Evolutionary conservation across 2,113 vertebrate species (phyloP).

Genomic region (Syngnathus typhle): DNA sequence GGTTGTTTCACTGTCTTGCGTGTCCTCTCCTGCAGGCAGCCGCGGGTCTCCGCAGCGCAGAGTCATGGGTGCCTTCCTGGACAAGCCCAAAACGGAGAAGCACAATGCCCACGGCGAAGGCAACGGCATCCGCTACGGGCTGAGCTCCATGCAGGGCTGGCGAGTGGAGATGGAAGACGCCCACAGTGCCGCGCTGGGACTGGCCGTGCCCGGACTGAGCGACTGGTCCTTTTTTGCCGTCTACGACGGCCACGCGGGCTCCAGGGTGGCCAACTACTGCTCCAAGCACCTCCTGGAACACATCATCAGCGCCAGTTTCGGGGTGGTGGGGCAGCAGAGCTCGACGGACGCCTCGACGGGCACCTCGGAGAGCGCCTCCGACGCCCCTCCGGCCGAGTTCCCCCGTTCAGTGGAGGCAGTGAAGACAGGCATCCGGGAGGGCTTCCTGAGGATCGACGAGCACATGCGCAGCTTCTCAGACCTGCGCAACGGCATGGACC

Average conservation of each 20-base stretch:
- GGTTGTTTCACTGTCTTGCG: too few species aligned
- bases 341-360: constrained; percentile 15
- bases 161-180: constrained; percentile 99
- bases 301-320: constrained; percentile 74
- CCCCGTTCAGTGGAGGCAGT: constrained; percentile 84
- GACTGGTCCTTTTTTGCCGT: constrained; percentile 98
- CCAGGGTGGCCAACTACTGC: constrained; percentile 95
- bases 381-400: constrained; percentile 53
- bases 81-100: constrained; percentile 99
- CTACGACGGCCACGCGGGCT: constrained; percentile 96
- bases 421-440: constrained; percentile 89
- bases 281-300: constrained; percentile 93
- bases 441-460: constrained; percentile 96
- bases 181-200: constrained; percentile 89
- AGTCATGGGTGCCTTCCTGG: constrained; percentile 98
- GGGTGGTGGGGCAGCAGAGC: constrained; percentile 11
- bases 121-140: constrained; percentile 87
- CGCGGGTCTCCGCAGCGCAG: constrained; percentile 55
- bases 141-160: constrained; percentile 99
- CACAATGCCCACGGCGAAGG: constrained; percentile 89
- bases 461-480: constrained; percentile 98
- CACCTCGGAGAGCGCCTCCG: constrained; percentile 70
- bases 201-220: constrained; percentile 83
- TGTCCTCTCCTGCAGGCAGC: constrained; percentile 62
- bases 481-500: constrained; percentile 95